Conservation (phyloP, 2,113 vertebrate genomes). For the Neofelis nebulosa region DNA sequence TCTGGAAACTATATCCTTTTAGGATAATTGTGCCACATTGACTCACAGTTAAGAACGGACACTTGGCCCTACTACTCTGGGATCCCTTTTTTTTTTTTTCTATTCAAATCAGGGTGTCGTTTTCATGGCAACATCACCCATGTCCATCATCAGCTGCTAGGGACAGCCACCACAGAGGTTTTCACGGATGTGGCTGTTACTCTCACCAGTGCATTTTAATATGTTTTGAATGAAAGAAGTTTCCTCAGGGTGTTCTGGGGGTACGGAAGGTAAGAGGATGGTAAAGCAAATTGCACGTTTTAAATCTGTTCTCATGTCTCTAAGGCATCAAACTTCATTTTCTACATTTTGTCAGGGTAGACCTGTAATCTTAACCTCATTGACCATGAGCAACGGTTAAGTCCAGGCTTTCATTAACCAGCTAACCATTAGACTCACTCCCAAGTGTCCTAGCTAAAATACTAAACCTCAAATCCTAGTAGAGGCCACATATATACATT, state of each 20-base stretch:
- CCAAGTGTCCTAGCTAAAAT: not conserved
- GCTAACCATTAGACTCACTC: not conserved
- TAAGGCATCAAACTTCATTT: not conserved
- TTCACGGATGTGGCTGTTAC: not conserved
- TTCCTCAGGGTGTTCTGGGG: not conserved
- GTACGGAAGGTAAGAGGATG: not conserved
- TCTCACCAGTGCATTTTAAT: not conserved
- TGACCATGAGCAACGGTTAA: not conserved
- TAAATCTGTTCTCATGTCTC: not conserved
- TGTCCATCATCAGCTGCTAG: not conserved
- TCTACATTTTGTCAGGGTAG: not conserved
- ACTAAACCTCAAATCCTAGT: not conserved
- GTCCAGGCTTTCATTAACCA: not conserved
- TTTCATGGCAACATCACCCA: not conserved
- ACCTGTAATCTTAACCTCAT: not conserved
- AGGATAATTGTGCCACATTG: not conserved
- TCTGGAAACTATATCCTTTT: not conserved
- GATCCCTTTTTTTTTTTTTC: not conserved
- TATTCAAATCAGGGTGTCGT: not conserved
- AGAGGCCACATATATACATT: not conserved
- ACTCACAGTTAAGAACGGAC: not conserved
- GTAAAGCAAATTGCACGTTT: not conserved
- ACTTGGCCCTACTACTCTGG: not conserved
- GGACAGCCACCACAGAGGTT: not conserved
- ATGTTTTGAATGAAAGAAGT: not conserved